Conservation (phyloP, 2,113 vertebrate species). For the Gavialis gangeticus region DNA sequence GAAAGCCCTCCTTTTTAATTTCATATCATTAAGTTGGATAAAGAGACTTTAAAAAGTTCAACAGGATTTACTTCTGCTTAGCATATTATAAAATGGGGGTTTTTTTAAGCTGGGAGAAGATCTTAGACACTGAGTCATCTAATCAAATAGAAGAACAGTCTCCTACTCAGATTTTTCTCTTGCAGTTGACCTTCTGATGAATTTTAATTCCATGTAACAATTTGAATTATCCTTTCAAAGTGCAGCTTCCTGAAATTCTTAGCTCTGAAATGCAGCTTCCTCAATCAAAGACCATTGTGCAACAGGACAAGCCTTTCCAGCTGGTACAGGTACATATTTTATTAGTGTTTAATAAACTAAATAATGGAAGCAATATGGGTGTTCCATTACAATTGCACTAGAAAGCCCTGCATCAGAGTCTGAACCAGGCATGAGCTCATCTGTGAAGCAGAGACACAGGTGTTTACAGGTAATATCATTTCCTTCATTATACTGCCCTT, state of each 20-base stretch:
- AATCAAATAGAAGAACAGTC: not conserved
- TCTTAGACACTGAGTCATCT: not conserved
- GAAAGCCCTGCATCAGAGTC: not conserved
- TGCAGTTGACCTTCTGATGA: not conserved
- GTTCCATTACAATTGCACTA: not conserved
- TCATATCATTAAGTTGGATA: constrained; percentile 23
- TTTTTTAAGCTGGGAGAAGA: constrained; percentile 4
- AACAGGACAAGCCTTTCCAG: not conserved
- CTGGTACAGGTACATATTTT: not conserved
- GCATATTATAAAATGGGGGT: not conserved
- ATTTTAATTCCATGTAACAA: not conserved
- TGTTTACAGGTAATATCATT: not conserved
- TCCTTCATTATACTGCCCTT: not conserved
- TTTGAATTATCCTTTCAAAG: not conserved
- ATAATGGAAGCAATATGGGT: not conserved
- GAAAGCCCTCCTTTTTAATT: constrained; percentile 47
- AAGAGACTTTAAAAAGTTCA: not conserved
- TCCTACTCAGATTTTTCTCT: not conserved
- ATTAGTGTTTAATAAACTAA: not conserved
- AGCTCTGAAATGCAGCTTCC: not conserved
- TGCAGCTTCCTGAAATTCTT: not conserved
- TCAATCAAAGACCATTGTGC: not conserved
- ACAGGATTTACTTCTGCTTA: not conserved
- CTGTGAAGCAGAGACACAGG: not conserved
- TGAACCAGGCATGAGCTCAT: not conserved